phyloP scores from a whole-genome alignment of 2,888 invertebrate species.

The Drosophila emarginata region DNA sequence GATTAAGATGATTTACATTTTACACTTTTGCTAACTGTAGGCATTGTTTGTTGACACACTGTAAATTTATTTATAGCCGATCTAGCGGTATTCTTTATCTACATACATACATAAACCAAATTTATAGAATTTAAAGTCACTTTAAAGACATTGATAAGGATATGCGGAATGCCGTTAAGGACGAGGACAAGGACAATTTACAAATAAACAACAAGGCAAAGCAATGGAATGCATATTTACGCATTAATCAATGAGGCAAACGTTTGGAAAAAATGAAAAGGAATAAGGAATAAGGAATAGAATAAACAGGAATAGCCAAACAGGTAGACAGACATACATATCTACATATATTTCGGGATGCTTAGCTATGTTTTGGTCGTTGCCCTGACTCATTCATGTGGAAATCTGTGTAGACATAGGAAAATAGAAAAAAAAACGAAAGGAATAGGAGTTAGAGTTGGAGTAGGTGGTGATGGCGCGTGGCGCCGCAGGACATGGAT shows the following conservation, averaged over 20 bases:
- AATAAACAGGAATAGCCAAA: conserved; percentile 22
- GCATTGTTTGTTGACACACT: too few relatives aligned
- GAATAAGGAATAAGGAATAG: conserved; percentile 6
- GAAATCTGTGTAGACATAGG: conserved; percentile 65
- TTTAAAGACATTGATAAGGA: not conserved
- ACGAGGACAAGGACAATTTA: not conserved
- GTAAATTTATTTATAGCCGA: not conserved
- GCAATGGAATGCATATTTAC: conserved; percentile 70
- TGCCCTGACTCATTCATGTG: conserved; percentile 59
- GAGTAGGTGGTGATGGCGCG: conserved; percentile 42
- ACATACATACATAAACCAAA: not conserved
- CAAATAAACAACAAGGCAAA: not conserved
- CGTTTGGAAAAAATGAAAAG: conserved; percentile 33
- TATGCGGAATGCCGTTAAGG: not conserved
- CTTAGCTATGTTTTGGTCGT: conserved; percentile 28
- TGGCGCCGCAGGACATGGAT: conserved; percentile 65
- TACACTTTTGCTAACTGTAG: too few relatives aligned
- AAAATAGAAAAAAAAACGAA: conserved; percentile 33
- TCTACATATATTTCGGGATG: conserved; percentile 38
- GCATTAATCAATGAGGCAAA: conserved; percentile 75
- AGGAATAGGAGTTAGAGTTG: not conserved
- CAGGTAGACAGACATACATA: conserved; percentile 50
- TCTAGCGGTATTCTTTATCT: not conserved
- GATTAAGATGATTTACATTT: too few relatives aligned
- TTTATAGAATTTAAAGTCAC: not conserved